Evolutionary conservation across 2,113 vertebrate species (phyloP).

Genomic region (Zosterops borbonicus): DNA sequence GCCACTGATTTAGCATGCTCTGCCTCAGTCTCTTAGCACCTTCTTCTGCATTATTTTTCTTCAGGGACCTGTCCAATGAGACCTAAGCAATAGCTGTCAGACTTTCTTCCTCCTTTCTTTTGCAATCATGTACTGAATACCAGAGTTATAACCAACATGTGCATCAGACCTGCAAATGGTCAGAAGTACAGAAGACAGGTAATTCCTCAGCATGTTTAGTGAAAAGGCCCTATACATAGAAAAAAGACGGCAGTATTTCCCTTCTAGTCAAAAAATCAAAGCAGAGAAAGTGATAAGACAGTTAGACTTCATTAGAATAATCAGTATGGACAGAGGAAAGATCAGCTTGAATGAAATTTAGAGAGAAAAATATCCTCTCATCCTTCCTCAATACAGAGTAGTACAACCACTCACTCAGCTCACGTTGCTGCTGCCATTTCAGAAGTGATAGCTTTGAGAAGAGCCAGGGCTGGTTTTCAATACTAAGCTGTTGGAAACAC

Average conservation of each 20-base stretch:
- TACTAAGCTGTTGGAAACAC: constrained; percentile 28
- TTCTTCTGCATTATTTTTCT: background rate
- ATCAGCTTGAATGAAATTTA: background rate
- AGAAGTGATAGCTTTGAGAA: background rate
- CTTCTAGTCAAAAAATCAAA: background rate
- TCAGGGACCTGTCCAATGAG: background rate
- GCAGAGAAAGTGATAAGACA: background rate
- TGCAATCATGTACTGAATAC: background rate
- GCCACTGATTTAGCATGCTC: fast-evolving
- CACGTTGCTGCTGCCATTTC: background rate
- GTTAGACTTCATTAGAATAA: background rate
- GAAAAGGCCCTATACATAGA: background rate
- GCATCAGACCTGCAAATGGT: background rate
- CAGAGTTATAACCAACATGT: background rate
- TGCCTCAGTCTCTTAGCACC: background rate
- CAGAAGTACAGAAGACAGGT: background rate
- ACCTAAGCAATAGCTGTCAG: background rate
- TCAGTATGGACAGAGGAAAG: background rate
- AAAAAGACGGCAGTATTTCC: background rate
- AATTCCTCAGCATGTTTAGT: background rate
- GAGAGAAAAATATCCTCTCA: background rate
- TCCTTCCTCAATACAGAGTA: background rate
- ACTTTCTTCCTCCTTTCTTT: background rate
- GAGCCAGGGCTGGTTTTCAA: constrained; percentile 16
- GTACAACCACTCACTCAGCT: background rate